Evolutionary conservation across 2,888 invertebrate species (phyloP).

Genomic region (Apamea monoglypha): DNA sequence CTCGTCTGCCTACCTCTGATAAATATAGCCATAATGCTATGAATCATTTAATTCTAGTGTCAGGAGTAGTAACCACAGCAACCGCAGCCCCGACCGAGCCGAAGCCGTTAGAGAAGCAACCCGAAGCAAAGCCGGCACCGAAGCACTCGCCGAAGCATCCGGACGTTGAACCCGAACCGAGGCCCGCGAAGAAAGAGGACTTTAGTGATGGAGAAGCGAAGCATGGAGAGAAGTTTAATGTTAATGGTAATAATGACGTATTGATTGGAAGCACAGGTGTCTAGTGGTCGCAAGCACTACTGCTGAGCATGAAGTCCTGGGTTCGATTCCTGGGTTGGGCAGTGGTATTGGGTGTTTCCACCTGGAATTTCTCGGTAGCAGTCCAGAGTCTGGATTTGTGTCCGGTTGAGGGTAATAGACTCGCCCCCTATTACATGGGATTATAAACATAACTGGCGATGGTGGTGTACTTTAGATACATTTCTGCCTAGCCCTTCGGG

Average conservation of each 20-base stretch:
- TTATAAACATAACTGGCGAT: too few species aligned
- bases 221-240: slow-evolving; percentile 75
- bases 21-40: not conserved
- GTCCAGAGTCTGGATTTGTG: too few species aligned
- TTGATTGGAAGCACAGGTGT: too few species aligned
- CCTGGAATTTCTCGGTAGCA: too few species aligned
- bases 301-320: too few species aligned
- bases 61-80: slow-evolving; percentile 72
- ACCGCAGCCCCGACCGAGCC: slow-evolving; percentile 69
- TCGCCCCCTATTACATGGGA: too few species aligned
- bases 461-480: too few species aligned
- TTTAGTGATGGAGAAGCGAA: slow-evolving; percentile 60
- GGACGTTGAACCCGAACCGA: slow-evolving; percentile 56
- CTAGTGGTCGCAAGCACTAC: too few species aligned
- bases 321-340: too few species aligned
- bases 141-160: slow-evolving; percentile 56
- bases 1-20: not conserved
- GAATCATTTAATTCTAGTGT: not conserved
- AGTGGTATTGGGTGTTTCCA: too few species aligned
- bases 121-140: slow-evolving; percentile 55
- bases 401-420: too few species aligned
- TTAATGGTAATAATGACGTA: slow-evolving; percentile 82
- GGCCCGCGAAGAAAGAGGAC: slow-evolving; percentile 60
- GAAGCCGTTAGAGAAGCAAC: slow-evolving; percentile 59
- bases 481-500: too few species aligned